Evolutionary conservation across 2,888 invertebrate genomes (phyloP), one percentile per base, ranked within the genome.

Genomic region (Coelinius sp.): DNA sequence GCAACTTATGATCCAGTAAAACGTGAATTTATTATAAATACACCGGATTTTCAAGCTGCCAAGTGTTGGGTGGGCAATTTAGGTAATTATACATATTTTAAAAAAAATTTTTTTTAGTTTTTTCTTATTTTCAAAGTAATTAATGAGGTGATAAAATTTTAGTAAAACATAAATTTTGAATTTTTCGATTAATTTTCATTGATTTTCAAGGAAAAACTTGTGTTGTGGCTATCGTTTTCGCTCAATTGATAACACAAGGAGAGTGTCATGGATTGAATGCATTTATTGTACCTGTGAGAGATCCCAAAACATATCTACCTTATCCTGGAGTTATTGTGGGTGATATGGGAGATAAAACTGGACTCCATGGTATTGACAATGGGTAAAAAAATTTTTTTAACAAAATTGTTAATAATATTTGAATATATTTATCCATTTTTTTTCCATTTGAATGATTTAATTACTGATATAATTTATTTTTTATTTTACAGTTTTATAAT

Each of bases 271-370:
- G 98, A 0, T 90, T 98, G 4, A 97, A 97, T 86, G 94, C 94
- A 0, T 98, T 98, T 87, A 90, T 97, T 49, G 95, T 97, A 59
- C 97, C 96, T 1, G 90, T 98, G 63, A 90, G 97, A 63, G 92
- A 95, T 86, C 94, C 94, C 0, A 91, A 91, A 79, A 95, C 95
- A 0, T 87, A 95, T 81, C 88, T 92, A 78, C 91, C 95, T 0
- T 94, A 93, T 86, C 95, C 96, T 0, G 97, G 97, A 0, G 92
- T 98, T 8, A 91, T 93, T 12, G 93, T 97, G 0, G 97, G 97
- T 0, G 97, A 98, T 82, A 95, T 97, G 91, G 97, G 97, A 0
- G 95, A 95, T 86, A 98, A 98, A 89, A 92, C 95, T 62, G 97
- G 97, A 7, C 91, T 96, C 64, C 94, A 97, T 85, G 97, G 96